Evolutionary conservation across 2,888 invertebrate genomes (phyloP).

Genomic region (Polydrusus cervinus): DNA sequence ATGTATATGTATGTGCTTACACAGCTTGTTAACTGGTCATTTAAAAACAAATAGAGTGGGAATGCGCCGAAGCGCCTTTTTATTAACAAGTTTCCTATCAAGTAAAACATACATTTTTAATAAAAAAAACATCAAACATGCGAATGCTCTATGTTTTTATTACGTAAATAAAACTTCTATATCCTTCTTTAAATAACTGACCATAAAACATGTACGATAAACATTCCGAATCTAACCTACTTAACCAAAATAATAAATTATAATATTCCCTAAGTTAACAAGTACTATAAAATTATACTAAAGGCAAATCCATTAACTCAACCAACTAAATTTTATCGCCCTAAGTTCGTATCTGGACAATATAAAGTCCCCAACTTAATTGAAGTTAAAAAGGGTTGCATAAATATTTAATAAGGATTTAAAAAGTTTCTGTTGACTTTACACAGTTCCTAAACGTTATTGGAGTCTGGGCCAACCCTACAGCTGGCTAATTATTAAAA

Average conservation of each 20-base stretch:
- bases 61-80: too few species aligned
- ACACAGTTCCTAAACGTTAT: conserved; percentile 61
- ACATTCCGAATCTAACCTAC: background rate
- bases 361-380: conserved; percentile 47
- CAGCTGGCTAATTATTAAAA: conserved; percentile 65
- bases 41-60: too few species aligned
- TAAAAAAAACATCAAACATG: too few species aligned
- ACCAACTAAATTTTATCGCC: conserved; percentile 36
- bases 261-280: conserved; percentile 20
- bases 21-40: too few species aligned
- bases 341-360: conserved; percentile 37
- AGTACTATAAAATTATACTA: conserved; percentile 30
- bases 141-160: too few species aligned
- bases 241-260: conserved; percentile 22
- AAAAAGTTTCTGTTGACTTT: conserved; percentile 61
- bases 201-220: background rate
- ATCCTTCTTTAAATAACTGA: too few species aligned
- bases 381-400: conserved; percentile 69
- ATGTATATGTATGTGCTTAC: too few species aligned
- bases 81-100: too few species aligned
- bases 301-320: conserved; percentile 37
- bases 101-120: too few species aligned
- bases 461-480: conserved; percentile 58
- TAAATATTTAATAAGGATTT: conserved; percentile 65
- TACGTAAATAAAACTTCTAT: too few species aligned